Evolutionary conservation across 2,888 invertebrate species (phyloP), one percentile per base, ranked within the genome.

Genomic region (Apamea monoglypha): DNA sequence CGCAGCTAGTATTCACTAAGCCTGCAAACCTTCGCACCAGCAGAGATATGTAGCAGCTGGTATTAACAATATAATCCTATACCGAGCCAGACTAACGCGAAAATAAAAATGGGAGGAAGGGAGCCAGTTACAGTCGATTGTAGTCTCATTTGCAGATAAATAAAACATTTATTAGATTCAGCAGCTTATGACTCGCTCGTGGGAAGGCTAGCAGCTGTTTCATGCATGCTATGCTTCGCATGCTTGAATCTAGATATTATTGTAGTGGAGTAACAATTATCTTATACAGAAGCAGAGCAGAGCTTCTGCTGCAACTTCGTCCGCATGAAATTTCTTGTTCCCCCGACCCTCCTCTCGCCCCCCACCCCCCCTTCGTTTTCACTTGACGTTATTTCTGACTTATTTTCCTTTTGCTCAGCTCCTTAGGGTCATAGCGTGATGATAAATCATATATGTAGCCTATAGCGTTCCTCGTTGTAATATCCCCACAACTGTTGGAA

Each of bases 131-230:
- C 21, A 81, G 70, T 67, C 85, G 21, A 66, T 70, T 81, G 14
- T 76, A 59, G 50, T 59, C 59, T 64, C 85, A 69, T 85, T 83
- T 83, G 66, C 83, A 63, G 74, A 83, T 78, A 83, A 86, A 86
- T 86, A 83, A 83, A 86, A 74, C 44, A 84, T 82, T 73, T 76
- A 77, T 72, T 68, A 32, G 40, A 50, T 59, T 44, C 74, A 56
- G 44, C 61, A 78, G 56, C 47, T 69, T 63, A 76, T 67, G 75
- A 50, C 44, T 47, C 0, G 18, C 1, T 56, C 81, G 53, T 83
- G 83, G 66, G 86, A 83, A 64, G 16, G 50, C n/a, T n/a, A 8
- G 16, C 86, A 83, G 77, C 47, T 76, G 86, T n/a, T 50, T 25
- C 18, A 40, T 32, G 16, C 56, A 53, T 21, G 44, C 7, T 40